phyloP scores from a whole-genome alignment of 1,140 invertebrate genomes.

The Andricus grossulariae region DNA sequence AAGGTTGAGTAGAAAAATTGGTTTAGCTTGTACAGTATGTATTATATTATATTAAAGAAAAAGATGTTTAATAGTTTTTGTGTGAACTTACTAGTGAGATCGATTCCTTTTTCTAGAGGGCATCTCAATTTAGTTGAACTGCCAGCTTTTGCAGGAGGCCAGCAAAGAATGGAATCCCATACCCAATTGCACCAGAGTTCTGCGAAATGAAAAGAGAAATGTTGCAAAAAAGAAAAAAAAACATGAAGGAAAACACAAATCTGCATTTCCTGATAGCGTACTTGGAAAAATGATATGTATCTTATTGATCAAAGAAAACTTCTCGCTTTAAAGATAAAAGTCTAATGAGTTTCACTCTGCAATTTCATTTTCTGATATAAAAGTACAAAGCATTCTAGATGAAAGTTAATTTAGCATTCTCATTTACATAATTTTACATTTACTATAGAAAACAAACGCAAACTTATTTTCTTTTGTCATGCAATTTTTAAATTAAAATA shows the following conservation, averaged over 20 bases:
- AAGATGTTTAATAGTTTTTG: not conserved
- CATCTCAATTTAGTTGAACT: constrained; percentile 80
- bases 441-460: too few species aligned
- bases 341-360: not conserved
- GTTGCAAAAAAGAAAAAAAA: not conserved
- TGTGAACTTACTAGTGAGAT: constrained; percentile 82
- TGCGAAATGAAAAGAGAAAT: constrained; percentile 52
- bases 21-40: too few species aligned
- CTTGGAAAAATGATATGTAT: not conserved
- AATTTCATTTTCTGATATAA: too few species aligned
- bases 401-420: too few species aligned
- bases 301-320: not conserved
- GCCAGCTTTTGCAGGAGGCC: constrained; percentile 84
- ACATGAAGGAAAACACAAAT: not conserved
- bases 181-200: constrained; percentile 81
- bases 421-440: too few species aligned
- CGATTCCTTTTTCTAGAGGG: constrained; percentile 82
- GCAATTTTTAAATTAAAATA: too few species aligned
- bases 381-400: too few species aligned
- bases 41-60: not conserved
- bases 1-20: too few species aligned
- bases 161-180: constrained; percentile 85
- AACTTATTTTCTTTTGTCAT: too few species aligned
- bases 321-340: constrained; percentile 13
- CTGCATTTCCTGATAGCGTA: not conserved